Conservation (phyloP, 2,888 invertebrate species). For the Acronicta aceris region DNA sequence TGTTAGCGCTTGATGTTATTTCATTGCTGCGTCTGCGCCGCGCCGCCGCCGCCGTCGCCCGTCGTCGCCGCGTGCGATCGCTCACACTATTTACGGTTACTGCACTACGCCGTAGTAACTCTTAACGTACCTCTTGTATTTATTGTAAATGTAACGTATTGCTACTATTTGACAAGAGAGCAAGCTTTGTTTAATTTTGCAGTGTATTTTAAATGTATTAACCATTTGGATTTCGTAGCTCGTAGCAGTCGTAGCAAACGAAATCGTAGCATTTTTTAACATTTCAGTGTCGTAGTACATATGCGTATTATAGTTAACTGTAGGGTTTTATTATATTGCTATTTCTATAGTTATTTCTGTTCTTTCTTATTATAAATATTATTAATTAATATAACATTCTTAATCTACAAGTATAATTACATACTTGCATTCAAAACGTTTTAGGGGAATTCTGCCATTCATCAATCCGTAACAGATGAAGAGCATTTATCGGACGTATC, state of each 20-base stretch:
- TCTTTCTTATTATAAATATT: too few species aligned
- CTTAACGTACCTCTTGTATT: conserved; percentile 3
- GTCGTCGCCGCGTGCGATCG: not conserved
- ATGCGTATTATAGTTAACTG: too few species aligned
- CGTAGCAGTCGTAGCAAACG: too few species aligned
- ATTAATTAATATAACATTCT: too few species aligned
- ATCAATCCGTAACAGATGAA: not conserved
- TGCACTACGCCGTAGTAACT: conserved; percentile 9
- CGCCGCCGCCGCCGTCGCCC: too few species aligned
- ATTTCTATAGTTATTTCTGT: too few species aligned
- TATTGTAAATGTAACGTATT: not conserved
- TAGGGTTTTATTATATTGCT: too few species aligned
- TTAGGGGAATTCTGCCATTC: not conserved
- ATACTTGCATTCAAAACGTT: not conserved
- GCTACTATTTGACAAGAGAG: not conserved
- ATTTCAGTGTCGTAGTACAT: too few species aligned
- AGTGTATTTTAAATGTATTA: not conserved
- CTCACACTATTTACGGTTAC: conserved; percentile 5
- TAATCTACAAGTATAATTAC: not conserved
- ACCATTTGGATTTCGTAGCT: too few species aligned
- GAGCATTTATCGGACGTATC: not conserved
- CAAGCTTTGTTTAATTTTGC: not conserved
- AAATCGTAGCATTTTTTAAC: not conserved
- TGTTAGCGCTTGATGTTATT: not conserved
- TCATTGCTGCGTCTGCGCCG: not conserved